Evolutionary conservation across 2,888 invertebrate genomes (phyloP).

Genomic region (Brachyptera risi): DNA sequence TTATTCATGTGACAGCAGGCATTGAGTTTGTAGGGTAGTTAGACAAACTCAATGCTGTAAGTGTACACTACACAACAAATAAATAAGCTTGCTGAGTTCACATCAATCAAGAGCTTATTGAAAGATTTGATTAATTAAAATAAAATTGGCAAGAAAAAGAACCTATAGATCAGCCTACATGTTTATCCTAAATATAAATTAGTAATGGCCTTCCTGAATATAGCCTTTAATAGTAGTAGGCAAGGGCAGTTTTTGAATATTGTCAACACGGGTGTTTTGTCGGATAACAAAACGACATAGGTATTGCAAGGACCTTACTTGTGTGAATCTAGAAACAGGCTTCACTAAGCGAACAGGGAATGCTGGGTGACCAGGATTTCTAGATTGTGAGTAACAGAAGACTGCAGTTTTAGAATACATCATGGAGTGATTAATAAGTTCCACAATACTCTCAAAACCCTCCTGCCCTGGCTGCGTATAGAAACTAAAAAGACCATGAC

Average conservation of each 20-base stretch:
- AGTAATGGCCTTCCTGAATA: conserved; percentile 46
- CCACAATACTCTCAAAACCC: conserved; percentile 59
- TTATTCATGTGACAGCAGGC: too few relatives aligned
- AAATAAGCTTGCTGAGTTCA: too few relatives aligned
- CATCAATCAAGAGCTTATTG: too few relatives aligned
- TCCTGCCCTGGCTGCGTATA: conserved; percentile 49
- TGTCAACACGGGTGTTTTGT: conserved; percentile 60
- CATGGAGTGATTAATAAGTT: conserved; percentile 71
- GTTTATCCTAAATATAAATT: conserved; percentile 22
- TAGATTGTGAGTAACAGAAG: conserved; percentile 66
- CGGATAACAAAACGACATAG: conserved; percentile 70
- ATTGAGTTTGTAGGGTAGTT: too few relatives aligned
- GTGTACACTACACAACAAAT: too few relatives aligned
- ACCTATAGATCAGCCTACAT: too few relatives aligned
- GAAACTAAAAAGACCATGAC: conserved; percentile 58
- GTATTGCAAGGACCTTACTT: conserved; percentile 66
- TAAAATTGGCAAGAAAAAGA: too few relatives aligned
- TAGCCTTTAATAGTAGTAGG: conserved; percentile 56
- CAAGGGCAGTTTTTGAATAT: conserved; percentile 66
- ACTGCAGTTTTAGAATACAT: conserved; percentile 64
- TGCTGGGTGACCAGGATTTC: conserved; percentile 61
- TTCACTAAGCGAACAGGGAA: conserved; percentile 70
- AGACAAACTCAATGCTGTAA: too few relatives aligned
- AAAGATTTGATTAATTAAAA: too few relatives aligned
- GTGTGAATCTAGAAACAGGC: conserved; percentile 69